Evolutionary conservation across 2,888 invertebrate genomes (phyloP).

Genomic region (Helobdella robusta): DNA sequence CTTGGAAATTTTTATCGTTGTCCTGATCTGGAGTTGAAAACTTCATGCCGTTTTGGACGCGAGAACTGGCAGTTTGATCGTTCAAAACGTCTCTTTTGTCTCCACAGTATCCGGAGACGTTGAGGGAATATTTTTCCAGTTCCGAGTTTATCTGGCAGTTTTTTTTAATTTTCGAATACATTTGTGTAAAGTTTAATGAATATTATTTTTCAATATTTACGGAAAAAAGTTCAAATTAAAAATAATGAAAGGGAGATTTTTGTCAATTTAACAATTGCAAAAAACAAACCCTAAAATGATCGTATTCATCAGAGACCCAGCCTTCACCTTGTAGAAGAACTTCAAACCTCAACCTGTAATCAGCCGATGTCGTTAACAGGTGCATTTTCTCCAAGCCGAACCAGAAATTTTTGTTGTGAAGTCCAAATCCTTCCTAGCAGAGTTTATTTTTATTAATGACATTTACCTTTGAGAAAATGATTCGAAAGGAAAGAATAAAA

Average conservation of each 20-base stretch:
- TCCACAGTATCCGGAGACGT: neutral
- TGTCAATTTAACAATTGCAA: too few species aligned
- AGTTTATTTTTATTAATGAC: too few species aligned
- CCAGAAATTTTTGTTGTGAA: neutral
- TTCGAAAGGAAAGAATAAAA: too few species aligned
- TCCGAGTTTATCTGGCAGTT: slow-evolving; percentile 13
- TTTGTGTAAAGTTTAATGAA: too few species aligned
- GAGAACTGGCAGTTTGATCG: neutral
- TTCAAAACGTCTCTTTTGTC: slow-evolving; percentile 12
- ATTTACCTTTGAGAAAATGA: too few species aligned
- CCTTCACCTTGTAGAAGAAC: neutral
- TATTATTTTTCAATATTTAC: too few species aligned
- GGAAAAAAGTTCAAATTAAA: too few species aligned
- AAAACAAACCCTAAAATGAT: slow-evolving; percentile 6
- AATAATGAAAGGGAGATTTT: too few species aligned
- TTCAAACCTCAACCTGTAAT: slow-evolving; percentile 11
- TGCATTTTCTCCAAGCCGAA: neutral
- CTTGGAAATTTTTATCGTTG: too few species aligned
- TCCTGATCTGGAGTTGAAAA: slow-evolving; percentile 4
- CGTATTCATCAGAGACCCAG: slow-evolving; percentile 15
- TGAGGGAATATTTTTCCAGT: neutral
- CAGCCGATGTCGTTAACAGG: neutral
- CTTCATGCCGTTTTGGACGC: neutral
- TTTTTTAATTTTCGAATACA: too few species aligned
- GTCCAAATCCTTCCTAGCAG: too few species aligned